These are phyloP conservation scores for Germaria angustata DNA, from an alignment of 2,888 invertebrate species.

Conservation along the genomic window DNA sequence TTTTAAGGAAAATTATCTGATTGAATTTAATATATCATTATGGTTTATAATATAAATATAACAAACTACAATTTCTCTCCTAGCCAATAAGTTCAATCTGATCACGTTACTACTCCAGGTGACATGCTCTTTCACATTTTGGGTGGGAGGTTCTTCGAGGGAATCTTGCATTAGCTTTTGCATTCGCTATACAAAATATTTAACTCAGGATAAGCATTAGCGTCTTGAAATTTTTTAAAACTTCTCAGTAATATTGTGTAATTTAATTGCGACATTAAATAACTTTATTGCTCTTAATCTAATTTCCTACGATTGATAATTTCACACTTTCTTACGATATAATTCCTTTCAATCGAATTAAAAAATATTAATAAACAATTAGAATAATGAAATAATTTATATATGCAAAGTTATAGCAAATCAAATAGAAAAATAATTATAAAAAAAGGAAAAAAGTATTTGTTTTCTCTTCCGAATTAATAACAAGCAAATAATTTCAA, in stretches of 20 bases:
- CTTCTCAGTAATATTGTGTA: background rate
- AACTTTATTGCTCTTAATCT: background rate
- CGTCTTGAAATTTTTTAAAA: background rate
- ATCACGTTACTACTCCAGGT: too few relatives aligned
- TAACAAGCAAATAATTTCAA: constrained; percentile 62
- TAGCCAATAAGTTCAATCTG: too few relatives aligned
- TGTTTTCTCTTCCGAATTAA: background rate
- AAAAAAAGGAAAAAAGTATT: background rate
- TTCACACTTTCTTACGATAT: background rate
- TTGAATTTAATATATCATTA: too few relatives aligned
- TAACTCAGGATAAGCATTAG: too few relatives aligned
- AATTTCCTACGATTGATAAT: background rate
- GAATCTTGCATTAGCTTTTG: too few relatives aligned
- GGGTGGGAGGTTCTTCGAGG: too few relatives aligned
- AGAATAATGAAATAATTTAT: constrained; percentile 33
- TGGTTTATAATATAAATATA: too few relatives aligned
- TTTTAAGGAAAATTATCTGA: background rate
- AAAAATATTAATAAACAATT: constrained; percentile 7
- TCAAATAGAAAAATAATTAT: background rate
- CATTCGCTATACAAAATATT: too few relatives aligned
- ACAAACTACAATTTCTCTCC: too few relatives aligned
- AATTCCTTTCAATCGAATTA: background rate
- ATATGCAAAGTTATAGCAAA: constrained; percentile 33
- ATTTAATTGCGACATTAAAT: background rate
- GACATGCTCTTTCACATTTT: too few relatives aligned